A percentile compares a stretch with the other conserved stretches of the same genome.
Evolutionary conservation across 2,113 vertebrate species (phyloP).

Genomic region (Pygoscelis antarcticus): DNA sequence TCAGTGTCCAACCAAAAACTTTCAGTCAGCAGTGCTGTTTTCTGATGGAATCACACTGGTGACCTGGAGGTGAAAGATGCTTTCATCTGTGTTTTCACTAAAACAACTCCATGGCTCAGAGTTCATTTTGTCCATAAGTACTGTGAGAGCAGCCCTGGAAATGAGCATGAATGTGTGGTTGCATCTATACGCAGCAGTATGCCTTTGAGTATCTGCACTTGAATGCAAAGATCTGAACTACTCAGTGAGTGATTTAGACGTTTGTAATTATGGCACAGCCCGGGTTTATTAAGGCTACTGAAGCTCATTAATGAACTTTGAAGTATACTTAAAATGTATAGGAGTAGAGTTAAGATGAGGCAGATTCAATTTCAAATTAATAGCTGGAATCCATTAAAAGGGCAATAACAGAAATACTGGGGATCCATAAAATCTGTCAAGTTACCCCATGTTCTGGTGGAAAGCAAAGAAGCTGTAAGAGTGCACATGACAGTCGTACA

Average conservation of each 20-base stretch:
- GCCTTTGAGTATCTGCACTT: not conserved
- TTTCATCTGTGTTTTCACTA: slow-evolving; percentile 50
- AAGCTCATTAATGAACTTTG: slow-evolving; percentile 10
- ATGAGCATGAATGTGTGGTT: not conserved
- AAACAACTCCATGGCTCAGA: not conserved
- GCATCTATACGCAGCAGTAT: not conserved
- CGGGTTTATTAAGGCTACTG: not conserved
- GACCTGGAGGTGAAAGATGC: slow-evolving; percentile 60
- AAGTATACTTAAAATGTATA: not conserved
- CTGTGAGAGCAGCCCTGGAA: not conserved
- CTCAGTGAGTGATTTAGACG: not conserved
- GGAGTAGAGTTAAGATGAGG: not conserved
- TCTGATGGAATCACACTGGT: slow-evolving; percentile 38
- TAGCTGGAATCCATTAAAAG: not conserved
- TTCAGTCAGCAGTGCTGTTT: slow-evolving; percentile 51
- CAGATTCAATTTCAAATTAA: slow-evolving; percentile 7
- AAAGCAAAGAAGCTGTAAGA: not conserved
- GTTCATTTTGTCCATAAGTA: not conserved
- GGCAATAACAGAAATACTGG: not conserved
- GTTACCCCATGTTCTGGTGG: not conserved
- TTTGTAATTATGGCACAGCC: not conserved
- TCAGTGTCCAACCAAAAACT: not conserved
- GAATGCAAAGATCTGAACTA: not conserved
- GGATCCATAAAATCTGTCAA: not conserved
- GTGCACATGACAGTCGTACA: not conserved